Conservation (phyloP, 2,113 vertebrate genomes). For the Clarias magur region DNA sequence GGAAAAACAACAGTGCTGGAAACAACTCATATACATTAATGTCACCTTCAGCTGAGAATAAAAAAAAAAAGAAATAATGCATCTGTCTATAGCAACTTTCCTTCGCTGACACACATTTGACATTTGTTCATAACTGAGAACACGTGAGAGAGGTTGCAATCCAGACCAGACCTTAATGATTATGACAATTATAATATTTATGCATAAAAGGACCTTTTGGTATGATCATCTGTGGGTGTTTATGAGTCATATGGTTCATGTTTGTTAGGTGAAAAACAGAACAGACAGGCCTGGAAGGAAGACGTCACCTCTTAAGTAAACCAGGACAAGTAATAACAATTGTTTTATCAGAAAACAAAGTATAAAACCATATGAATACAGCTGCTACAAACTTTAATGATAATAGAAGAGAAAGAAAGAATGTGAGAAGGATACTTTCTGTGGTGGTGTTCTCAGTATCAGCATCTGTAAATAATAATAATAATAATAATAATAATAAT, state of each 20-base stretch:
- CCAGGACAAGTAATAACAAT: slow-evolving; percentile 3
- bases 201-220: background rate
- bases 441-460: background rate
- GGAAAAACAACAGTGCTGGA: background rate
- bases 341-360: background rate
- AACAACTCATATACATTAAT: background rate
- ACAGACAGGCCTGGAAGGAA: background rate
- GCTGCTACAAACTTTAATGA: slow-evolving; percentile 30
- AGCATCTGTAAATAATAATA: slow-evolving; percentile 28
- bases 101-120: background rate
- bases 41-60: background rate
- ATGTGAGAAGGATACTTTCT: background rate
- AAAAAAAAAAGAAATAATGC: background rate
- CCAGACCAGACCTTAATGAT: background rate
- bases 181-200: background rate
- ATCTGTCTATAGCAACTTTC: background rate
- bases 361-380: slow-evolving; percentile 20
- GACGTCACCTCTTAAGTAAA: background rate
- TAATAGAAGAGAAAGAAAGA: slow-evolving; percentile 31
- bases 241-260: slow-evolving; percentile 2
- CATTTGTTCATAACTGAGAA: background rate
- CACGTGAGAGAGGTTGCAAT: background rate
- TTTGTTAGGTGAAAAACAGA: background rate
- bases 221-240: background rate
- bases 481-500: background rate